These are phyloP conservation scores for Laterallus jamaicensis DNA, from an alignment of 2,113 vertebrate species.

Conservation along the genomic window DNA sequence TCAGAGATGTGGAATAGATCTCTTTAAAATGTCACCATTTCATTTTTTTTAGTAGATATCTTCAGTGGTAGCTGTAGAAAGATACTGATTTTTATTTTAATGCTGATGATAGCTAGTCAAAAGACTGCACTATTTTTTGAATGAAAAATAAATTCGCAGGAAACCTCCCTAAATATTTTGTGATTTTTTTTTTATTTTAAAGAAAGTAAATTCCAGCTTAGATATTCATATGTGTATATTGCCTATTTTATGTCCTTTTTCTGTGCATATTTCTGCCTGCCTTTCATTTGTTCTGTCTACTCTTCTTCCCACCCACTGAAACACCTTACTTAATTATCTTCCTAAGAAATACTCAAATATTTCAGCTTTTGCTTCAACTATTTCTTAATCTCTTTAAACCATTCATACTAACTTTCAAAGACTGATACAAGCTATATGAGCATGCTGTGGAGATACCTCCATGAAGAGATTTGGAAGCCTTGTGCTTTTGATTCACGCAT, in stretches of 20 bases:
- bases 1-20: conserved; percentile 17
- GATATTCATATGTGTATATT: not conserved
- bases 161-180: not conserved
- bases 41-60: not conserved
- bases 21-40: conserved; percentile 57
- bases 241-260: not conserved
- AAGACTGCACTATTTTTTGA: not conserved
- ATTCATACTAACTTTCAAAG: not conserved
- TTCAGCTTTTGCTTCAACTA: not conserved
- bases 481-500: not conserved
- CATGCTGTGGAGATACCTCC: not conserved
- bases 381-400: not conserved
- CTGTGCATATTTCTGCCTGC: not conserved
- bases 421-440: not conserved
- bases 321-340: not conserved
- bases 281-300: not conserved
- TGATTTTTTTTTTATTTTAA: not conserved
- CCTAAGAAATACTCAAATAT: not conserved
- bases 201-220: not conserved
- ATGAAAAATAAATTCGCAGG: not conserved
- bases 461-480: not conserved
- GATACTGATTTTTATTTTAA: conserved; percentile 31
- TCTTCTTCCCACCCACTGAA: not conserved
- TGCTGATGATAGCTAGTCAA: conserved; percentile 6
- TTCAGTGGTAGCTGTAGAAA: conserved; percentile 18